Percentiles rank a stretch among this genome's conserved stretches.
These are phyloP conservation scores for Neosilurus hyrtlii DNA, from an alignment of 2,797 vertebrate species.

Conservation along the genomic window DNA sequence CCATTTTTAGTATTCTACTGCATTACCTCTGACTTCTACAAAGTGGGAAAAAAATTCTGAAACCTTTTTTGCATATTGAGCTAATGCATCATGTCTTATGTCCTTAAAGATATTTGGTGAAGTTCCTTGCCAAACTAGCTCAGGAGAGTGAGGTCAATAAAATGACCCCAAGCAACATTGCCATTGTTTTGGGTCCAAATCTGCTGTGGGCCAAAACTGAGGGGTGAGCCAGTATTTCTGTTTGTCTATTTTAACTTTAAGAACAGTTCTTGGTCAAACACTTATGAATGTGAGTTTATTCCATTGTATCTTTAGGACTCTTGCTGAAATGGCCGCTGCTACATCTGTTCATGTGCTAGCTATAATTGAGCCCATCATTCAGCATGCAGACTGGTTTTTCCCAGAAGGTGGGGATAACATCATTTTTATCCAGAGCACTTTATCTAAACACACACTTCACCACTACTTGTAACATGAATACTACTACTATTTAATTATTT, in stretches of 20 bases:
- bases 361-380: slow-evolving; percentile 94
- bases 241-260: background rate
- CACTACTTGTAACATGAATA: background rate
- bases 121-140: slow-evolving; percentile 91
- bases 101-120: slow-evolving; percentile 89
- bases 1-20: background rate
- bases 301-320: slow-evolving; percentile 70
- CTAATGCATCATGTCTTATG: slow-evolving; percentile 1
- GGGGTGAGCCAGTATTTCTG: slow-evolving; percentile 75
- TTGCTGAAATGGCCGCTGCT: slow-evolving; percentile 95
- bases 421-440: background rate
- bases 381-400: slow-evolving; percentile 97
- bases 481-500: background rate
- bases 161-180: slow-evolving; percentile 95
- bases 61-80: background rate
- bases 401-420: slow-evolving; percentile 79
- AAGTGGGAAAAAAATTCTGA: background rate
- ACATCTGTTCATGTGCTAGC: slow-evolving; percentile 92
- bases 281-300: background rate
- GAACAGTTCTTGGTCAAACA: background rate
- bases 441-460: background rate
- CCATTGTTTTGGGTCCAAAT: slow-evolving; percentile 95
- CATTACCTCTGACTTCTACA: background rate
- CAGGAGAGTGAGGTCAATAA: slow-evolving; percentile 94
- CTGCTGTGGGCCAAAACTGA: slow-evolving; percentile 92